A percentile compares a stretch with the other conserved stretches of the same genome.
Conservation (phyloP, 2,888 invertebrate species). For the Lissocephala sabroskyi region DNA sequence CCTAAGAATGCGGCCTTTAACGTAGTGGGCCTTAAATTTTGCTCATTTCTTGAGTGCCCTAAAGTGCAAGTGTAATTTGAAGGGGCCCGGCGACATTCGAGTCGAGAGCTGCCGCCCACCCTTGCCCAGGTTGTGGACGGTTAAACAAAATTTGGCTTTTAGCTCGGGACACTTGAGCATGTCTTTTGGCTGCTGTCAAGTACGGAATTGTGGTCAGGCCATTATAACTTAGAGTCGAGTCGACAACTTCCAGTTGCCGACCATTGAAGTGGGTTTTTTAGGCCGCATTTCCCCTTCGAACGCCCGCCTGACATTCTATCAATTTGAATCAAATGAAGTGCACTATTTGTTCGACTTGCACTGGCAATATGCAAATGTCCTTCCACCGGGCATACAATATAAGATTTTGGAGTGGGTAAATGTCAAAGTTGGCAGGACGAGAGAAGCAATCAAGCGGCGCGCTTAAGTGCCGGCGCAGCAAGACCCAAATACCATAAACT, state of each 20-base stretch:
- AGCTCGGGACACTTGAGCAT: conserved; percentile 58
- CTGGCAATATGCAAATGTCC: conserved; percentile 10
- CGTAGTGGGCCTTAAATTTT: conserved; percentile 20
- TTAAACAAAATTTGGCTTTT: conserved; percentile 52
- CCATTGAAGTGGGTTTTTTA: conserved; percentile 11
- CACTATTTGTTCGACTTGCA: conserved; percentile 34
- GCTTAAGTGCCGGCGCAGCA: conserved; percentile 46
- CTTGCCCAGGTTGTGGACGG: background rate
- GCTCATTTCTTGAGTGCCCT: background rate
- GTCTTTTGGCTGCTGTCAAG: conserved; percentile 56
- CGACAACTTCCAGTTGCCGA: background rate
- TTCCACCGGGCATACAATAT: too few relatives aligned
- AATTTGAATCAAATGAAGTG: conserved; percentile 66
- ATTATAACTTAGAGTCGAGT: conserved; percentile 53
- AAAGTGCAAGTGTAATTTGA: conserved; percentile 40
- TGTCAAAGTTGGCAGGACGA: conserved; percentile 9
- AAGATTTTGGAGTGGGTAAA: conserved; percentile 33
- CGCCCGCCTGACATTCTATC: conserved; percentile 61
- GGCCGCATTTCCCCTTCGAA: conserved; percentile 44
- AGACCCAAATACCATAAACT: conserved; percentile 30
- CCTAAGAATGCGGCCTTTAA: conserved; percentile 16
- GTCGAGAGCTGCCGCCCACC: conserved; percentile 14
- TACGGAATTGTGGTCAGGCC: conserved; percentile 61
- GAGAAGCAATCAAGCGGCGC: conserved; percentile 46
- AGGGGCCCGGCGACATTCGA: conserved; percentile 28